phyloP scores from a whole-genome alignment of 2,888 invertebrate genomes.

The Geotrupes spiniger region DNA sequence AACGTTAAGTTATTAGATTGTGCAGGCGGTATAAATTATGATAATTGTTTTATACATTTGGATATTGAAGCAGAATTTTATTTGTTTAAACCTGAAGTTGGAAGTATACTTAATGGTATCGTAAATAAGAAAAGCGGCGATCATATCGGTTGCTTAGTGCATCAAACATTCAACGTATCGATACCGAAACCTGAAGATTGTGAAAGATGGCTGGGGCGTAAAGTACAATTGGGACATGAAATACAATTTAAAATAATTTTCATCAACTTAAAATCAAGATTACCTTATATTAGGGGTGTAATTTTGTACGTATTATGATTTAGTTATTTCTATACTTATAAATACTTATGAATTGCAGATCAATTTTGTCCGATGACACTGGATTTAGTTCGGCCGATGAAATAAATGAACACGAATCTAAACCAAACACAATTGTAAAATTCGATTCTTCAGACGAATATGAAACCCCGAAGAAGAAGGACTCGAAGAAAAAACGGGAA shows the following conservation, averaged over 20 bases:
- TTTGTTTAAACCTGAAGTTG: conserved; percentile 63
- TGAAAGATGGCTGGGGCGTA: conserved; percentile 57
- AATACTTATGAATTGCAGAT: conserved; percentile 18
- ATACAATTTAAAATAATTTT: conserved; percentile 59
- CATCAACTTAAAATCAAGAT: conserved; percentile 57
- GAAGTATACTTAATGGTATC: conserved; percentile 59
- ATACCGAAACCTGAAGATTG: conserved; percentile 57
- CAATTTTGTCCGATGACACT: conserved; percentile 28
- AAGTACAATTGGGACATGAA: conserved; percentile 59
- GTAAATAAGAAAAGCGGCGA: conserved; percentile 66
- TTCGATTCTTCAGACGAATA: conserved; percentile 15
- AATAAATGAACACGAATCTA: background rate
- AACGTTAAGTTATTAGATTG: conserved; percentile 60
- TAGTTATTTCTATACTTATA: conserved; percentile 2
- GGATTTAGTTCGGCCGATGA: conserved; percentile 31
- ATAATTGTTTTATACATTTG: conserved; percentile 62
- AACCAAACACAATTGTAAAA: conserved; percentile 9
- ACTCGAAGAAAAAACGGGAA: conserved; percentile 14
- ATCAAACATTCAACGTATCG: conserved; percentile 69
- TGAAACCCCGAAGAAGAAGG: conserved; percentile 4
- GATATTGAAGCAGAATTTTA: conserved; percentile 69
- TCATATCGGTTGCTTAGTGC: conserved; percentile 67
- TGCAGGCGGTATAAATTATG: conserved; percentile 59
- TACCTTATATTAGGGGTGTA: conserved; percentile 65
- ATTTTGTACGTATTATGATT: conserved; percentile 46